phyloP scores from a whole-genome alignment of 2,797 vertebrate genomes.

The Glossophaga mutica region DNA sequence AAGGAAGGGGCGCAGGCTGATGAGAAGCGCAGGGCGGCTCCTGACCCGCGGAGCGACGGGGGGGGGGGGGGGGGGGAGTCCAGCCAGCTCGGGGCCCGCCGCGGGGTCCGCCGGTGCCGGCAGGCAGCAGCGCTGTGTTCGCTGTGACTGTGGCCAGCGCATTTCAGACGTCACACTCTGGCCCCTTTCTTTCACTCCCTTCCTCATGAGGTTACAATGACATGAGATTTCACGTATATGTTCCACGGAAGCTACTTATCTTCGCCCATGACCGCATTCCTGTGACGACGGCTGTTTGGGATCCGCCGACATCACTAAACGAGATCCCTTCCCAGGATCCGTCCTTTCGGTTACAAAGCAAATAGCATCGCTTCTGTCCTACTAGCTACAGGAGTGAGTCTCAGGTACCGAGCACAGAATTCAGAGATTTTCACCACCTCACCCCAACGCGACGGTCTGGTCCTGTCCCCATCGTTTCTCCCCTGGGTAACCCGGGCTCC shows the following conservation, averaged over 20 bases:
- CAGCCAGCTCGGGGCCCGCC: too few relatives aligned
- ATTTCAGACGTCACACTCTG: neutral
- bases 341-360: neutral
- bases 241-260: neutral
- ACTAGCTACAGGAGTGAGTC: neutral
- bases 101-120: neutral
- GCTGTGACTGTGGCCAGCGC: neutral
- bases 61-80: too few relatives aligned
- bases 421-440: neutral
- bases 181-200: neutral
- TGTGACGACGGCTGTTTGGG: neutral
- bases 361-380: neutral
- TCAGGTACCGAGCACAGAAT: neutral
- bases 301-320: neutral
- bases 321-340: neutral
- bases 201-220: neutral
- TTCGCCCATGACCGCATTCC: neutral
- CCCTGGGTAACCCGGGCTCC: neutral
- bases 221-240: neutral
- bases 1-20: neutral
- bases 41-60: accelerated
- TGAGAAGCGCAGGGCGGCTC: neutral
- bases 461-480: neutral
- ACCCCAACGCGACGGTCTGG: neutral
- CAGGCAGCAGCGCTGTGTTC: neutral